Evolutionary conservation across 2,113 vertebrate species (phyloP), one percentile per base, ranked within the genome.

Genomic region (Motacilla tschutschensis): DNA sequence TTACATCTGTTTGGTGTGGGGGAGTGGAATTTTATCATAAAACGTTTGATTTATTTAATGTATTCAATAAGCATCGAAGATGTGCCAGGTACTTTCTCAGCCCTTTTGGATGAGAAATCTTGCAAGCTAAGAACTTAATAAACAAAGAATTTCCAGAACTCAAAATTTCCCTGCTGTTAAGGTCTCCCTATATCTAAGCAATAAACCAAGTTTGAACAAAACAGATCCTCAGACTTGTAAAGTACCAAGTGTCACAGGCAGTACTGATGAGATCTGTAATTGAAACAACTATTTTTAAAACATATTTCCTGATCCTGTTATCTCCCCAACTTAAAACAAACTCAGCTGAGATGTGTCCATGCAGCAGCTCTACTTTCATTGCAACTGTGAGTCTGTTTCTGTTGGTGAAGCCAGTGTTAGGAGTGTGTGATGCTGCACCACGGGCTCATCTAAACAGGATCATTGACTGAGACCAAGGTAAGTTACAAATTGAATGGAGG

Each of bases 81-180:
- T 94, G 93, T 95, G 92, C 90, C 90, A 93, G 92, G 92, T 93
- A 94, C 90, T 95, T 94, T 95, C 91, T 92, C 79, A 93, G 81
- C 65, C 53, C 55, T 91, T 91, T 92, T 91, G 92, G 93, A 93
- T 93, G 88, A 93, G 84, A 94, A 93, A 72, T 78, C 87, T 93
- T 93, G 90, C 91, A 94, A 88, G 79, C 90, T 93, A 93, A 91
- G 87, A 85, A 57, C 72, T 86, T 91, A 77, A 79, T 77, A 91
- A 90, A 91, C 90, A 94, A 91, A 88, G 86, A 91, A 85, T 60
- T 65, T 74, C 71, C 67, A 91, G 85, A 90, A 79, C 33, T 85
- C 46, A 65, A 79, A 74, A 60, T 28, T 74, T 91, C 73, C 76
- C 65, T 78, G 57, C 55, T 50, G 6, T 66, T 92, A 51, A 86